Base-by-base conservation (phyloP, 1,140 invertebrate genomes). In the Tetramorium parvispinum region DNA sequence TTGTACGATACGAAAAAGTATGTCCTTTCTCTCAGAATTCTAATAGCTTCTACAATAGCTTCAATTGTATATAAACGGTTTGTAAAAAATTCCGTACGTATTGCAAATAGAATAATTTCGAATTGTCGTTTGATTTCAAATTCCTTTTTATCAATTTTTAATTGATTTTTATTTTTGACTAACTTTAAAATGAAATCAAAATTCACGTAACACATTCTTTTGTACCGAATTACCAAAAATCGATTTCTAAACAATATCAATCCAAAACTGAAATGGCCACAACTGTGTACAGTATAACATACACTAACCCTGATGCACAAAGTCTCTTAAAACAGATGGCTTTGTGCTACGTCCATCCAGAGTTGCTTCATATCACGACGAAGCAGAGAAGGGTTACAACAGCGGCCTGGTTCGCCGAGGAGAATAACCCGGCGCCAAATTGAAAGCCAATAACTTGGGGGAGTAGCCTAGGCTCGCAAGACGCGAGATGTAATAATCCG, bases 401-500 rank as follows among this genome's bases (percentile, higher is more conserved):
- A 46, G 46, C 3, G 2, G 18, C 5, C n/a, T 57, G 51, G 7
- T 24, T 76, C 37, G 13, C n/a, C 32, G 8, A 55, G 18, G 32
- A 40, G 21, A 61, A 51, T 46, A 43, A 53, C 16, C 18, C 46
- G 40, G 40, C 46, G n/a, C 37, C 83, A 75, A 86, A 91, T 91
- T 83, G 83, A 85, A 83, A 86, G 66, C 68, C 78, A 76, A 88
- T 85, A 85, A 71, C 55, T 21, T 37, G 51, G 51, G 11, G 57
- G 24, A 70, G 61, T 51, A 61, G 73, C 21, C 24, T 27, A 18
- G 18, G 77, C 10, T 51, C 18, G 57, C 49, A 18, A 49, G 53
- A 79, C 87, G 79, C 32, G 70, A 77, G 76, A 85, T 10, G 71
- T 79, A 90, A 90, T 88, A 85, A 91, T 88, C 37, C 75, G 6